Base-by-base conservation (phyloP, 2,113 vertebrate genomes). In the rabbit (Oryctolagus cuniculus) region DNA sequence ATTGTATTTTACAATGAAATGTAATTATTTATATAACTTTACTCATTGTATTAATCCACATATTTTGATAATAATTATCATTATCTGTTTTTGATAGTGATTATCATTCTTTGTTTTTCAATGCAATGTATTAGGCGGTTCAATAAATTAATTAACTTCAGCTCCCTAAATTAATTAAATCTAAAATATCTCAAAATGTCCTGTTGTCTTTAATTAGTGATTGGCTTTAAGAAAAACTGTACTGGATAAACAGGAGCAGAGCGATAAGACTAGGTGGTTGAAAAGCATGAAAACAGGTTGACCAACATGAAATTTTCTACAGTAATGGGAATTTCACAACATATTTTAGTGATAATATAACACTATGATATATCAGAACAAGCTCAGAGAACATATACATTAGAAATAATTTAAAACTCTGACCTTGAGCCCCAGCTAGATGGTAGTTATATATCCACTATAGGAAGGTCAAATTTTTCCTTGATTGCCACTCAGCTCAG, bases 61-160 rank as follows among this genome's bases (percentile, higher is more conserved):
- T 88, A 93, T 95, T 92, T 91, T 96, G 29, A 67, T 73, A 89
- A 89, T 93, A 90, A 78, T 93, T 95, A 70, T 83, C 90, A 91
- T 93, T 93, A 88, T 83, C 75, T 86, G 78, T 44, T 44, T 44
- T 44, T 44, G 44, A 44, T 44, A 44, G 44, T 44, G 44, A 44
- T 44, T 44, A 44, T 44, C 44, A 7, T 44, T 44, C 44, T 44
- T 49, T 84, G 31, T 83, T 94, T 74, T 74, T 82, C 61, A 90
- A 69, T 89, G 90, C 12, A 88, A n/a, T 36, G 74, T 67, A 78
- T 69, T 87, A 81, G n/a, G 19, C 27, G 78, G 66, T 49, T 93
- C 31, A 96, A 87, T 80, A 72, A 22, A 90, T 83, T 94, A 93
- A 93, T 93, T 96, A 96, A 64, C 66, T 79, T 78, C 12, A 49